Evolutionary conservation across 2,888 invertebrate genomes (phyloP).

Genomic region (Cremastinae sp.): DNA sequence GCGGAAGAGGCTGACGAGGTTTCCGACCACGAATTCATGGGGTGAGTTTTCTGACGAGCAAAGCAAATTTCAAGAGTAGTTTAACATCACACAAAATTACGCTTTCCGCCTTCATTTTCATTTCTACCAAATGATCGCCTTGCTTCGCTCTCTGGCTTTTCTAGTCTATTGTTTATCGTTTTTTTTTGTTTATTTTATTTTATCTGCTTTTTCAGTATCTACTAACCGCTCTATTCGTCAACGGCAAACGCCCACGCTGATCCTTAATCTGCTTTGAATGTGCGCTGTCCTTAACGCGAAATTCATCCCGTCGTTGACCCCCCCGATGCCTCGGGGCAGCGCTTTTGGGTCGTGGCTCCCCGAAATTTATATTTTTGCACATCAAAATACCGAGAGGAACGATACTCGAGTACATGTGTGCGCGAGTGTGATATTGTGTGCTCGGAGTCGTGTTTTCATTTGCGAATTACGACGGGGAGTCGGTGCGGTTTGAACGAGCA

Average conservation of each 20-base stretch:
- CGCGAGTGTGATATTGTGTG: constrained; percentile 14
- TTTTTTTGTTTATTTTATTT: constrained; percentile 55
- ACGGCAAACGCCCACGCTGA: constrained; percentile 60
- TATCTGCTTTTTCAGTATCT: constrained; percentile 65
- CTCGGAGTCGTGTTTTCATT: not conserved
- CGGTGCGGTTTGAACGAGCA: constrained; percentile 12
- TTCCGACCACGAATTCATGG: constrained; percentile 78
- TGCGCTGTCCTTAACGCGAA: constrained; percentile 45
- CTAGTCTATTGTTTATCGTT: constrained; percentile 32
- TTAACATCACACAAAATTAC: not conserved
- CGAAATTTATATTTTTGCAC: constrained; percentile 24
- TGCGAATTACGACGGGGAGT: constrained; percentile 22
- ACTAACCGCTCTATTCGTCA: constrained; percentile 64
- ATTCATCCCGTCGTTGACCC: constrained; percentile 34
- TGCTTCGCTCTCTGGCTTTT: constrained; percentile 13
- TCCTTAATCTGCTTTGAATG: constrained; percentile 55
- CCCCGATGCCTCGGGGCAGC: constrained; percentile 19
- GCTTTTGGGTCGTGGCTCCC: constrained; percentile 47
- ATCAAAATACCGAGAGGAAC: constrained; percentile 3
- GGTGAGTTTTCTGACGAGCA: constrained; percentile 71
- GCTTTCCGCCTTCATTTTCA: constrained; percentile 16
- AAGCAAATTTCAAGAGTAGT: not conserved
- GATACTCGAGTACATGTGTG: not conserved
- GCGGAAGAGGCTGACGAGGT: constrained; percentile 77
- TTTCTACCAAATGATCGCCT: not conserved